phyloP scores from a whole-genome alignment of 2,113 vertebrate species.

The Brienomyrus brachyistius region DNA sequence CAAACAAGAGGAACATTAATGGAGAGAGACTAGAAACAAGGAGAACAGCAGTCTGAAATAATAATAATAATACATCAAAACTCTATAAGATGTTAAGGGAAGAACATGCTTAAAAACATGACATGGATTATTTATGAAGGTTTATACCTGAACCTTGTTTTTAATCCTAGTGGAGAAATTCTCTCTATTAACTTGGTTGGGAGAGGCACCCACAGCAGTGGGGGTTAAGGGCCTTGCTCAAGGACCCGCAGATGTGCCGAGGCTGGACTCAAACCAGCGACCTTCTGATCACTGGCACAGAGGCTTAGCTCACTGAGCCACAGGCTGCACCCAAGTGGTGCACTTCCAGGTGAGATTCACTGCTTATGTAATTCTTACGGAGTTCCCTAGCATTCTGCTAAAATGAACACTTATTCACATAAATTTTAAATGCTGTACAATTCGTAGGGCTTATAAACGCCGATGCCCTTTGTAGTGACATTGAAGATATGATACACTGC shows the following conservation, averaged over 20 bases:
- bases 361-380: not conserved
- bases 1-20: constrained; percentile 14
- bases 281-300: no score
- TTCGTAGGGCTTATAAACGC: not conserved
- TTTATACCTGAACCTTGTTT: not conserved
- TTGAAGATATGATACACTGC: not conserved
- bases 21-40: not conserved
- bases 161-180: no score
- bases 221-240: no score
- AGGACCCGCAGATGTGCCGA: no score
- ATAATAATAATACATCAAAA: not conserved
- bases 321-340: not conserved
- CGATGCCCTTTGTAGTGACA: not conserved
- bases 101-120: not conserved
- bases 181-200: no score
- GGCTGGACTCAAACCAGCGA: no score
- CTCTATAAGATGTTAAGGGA: not conserved
- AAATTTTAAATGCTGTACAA: not conserved
- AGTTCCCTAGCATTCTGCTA: not conserved
- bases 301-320: no score
- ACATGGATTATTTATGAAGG: not conserved
- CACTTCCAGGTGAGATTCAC: not conserved
- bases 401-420: not conserved
- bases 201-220: no score
- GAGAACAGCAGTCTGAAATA: not conserved